Percentiles rank a stretch among this genome's conserved stretches.
These are phyloP conservation scores for Clavelina lepadiformis DNA, from an alignment of 23 tunicate genomes.

Conservation along the genomic window DNA sequence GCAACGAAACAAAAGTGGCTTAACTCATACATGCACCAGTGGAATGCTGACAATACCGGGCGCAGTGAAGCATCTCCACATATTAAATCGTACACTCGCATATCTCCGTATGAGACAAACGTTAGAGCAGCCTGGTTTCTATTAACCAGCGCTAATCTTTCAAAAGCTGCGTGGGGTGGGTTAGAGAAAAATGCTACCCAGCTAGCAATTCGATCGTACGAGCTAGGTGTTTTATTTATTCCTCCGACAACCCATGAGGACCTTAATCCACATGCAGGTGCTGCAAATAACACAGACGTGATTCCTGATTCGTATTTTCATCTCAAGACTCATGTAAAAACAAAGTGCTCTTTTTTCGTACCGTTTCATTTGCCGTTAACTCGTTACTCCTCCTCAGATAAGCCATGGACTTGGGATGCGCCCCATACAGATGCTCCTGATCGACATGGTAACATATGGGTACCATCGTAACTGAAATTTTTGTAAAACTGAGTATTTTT, in stretches of 20 bases:
- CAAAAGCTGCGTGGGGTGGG: conserved; percentile 93
- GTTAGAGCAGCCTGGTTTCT: conserved; percentile 72
- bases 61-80: conserved; percentile 79
- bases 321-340: background rate
- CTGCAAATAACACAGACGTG: background rate
- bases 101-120: conserved; percentile 64
- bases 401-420: conserved; percentile 89
- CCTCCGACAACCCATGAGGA: conserved; percentile 9
- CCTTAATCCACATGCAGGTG: background rate
- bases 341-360: conserved; percentile 12
- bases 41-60: conserved; percentile 66
- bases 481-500: too few relatives aligned
- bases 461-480: conserved; percentile 35
- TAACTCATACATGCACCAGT: conserved; percentile 41
- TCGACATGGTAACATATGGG: conserved; percentile 88
- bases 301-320: conserved; percentile 19
- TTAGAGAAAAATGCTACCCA: conserved; percentile 61
- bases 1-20: conserved; percentile 76
- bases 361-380: conserved; percentile 50
- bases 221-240: conserved; percentile 74
- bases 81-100: conserved; percentile 69
- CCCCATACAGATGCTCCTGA: conserved; percentile 68
- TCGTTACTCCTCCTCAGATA: conserved; percentile 45
- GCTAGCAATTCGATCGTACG: conserved; percentile 69
- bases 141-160: conserved; percentile 82